Percentiles rank a stretch among this genome's conserved stretches.
Conservation (phyloP, 2,113 vertebrate genomes). For the Entelurus aequoreus region DNA sequence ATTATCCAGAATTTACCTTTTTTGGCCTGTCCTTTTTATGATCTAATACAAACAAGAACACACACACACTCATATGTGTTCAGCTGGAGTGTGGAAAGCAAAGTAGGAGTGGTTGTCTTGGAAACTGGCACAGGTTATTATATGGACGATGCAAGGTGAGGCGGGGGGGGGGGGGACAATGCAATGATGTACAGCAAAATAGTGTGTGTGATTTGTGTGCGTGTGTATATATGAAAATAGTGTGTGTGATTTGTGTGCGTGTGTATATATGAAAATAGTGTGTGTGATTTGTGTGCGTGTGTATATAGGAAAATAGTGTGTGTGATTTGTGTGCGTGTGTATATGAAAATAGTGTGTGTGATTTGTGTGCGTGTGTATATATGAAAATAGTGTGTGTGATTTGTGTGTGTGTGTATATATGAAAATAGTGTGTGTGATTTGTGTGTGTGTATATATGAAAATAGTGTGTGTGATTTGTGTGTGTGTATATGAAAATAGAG, state of each 20-base stretch:
- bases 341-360: slow-evolving; percentile 2
- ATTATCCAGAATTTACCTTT: slow-evolving; percentile 48
- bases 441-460: too few species aligned
- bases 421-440: too few species aligned
- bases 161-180: slow-evolving; percentile 13
- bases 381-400: background rate
- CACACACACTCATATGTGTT: slow-evolving; percentile 23
- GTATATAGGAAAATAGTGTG: too few species aligned
- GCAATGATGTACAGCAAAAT: slow-evolving; percentile 38
- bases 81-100: slow-evolving; percentile 44
- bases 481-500: background rate
- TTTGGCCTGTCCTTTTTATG: slow-evolving; percentile 45
- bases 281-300: slow-evolving; percentile 2
- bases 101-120: slow-evolving; percentile 64
- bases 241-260: slow-evolving; percentile 3
- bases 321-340: too few species aligned
- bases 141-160: slow-evolving; percentile 41
- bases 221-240: background rate
- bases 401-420: background rate
- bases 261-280: background rate
- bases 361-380: background rate
- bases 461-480: slow-evolving; percentile 1
- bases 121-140: slow-evolving; percentile 60
- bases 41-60: slow-evolving; percentile 24
- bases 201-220: background rate